These are phyloP conservation scores for Carterocephalus palaemon DNA, from an alignment of 2,888 invertebrate genomes.

Conservation along the genomic window DNA sequence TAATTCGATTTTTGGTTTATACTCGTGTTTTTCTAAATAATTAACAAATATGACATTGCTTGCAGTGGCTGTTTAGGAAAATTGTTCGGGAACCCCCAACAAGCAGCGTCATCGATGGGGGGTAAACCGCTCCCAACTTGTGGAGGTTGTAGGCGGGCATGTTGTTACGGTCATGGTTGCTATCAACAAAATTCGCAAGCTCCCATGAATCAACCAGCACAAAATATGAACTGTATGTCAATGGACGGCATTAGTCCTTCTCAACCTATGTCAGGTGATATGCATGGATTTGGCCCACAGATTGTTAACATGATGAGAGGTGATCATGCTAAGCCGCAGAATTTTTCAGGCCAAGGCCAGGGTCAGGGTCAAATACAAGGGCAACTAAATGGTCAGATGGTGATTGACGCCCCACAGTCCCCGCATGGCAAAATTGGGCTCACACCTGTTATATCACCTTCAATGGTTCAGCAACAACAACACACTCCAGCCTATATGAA, in stretches of 20 bases:
- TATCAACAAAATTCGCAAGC: slow-evolving; percentile 30
- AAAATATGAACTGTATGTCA: slow-evolving; percentile 1
- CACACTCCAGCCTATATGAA: neutral
- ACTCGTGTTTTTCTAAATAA: neutral
- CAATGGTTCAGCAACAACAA: neutral
- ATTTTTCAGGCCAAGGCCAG: slow-evolving; percentile 27
- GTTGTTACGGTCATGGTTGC: slow-evolving; percentile 43
- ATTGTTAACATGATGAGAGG: slow-evolving; percentile 58
- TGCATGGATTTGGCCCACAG: slow-evolving; percentile 55
- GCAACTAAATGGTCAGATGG: slow-evolving; percentile 32
- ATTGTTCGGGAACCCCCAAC: slow-evolving; percentile 50
- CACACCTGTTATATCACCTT: slow-evolving; percentile 29
- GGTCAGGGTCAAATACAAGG: slow-evolving; percentile 5
- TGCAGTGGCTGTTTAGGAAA: slow-evolving; percentile 73
- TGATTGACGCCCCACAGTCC: slow-evolving; percentile 41
- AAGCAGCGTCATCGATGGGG: slow-evolving; percentile 30
- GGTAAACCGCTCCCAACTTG: slow-evolving; percentile 36
- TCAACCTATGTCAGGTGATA: slow-evolving; percentile 23
- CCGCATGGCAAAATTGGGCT: slow-evolving; percentile 38
- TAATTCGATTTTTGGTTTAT: neutral
- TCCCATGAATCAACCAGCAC: neutral
- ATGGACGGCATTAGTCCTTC: slow-evolving; percentile 1
- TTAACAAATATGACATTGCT: no score
- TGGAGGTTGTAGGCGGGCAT: slow-evolving; percentile 43
- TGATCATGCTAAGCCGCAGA: slow-evolving; percentile 29